Evolutionary conservation across 1,140 invertebrate species (phyloP), one percentile per base, ranked within the genome.

Genomic region (Drosophila ambigua): DNA sequence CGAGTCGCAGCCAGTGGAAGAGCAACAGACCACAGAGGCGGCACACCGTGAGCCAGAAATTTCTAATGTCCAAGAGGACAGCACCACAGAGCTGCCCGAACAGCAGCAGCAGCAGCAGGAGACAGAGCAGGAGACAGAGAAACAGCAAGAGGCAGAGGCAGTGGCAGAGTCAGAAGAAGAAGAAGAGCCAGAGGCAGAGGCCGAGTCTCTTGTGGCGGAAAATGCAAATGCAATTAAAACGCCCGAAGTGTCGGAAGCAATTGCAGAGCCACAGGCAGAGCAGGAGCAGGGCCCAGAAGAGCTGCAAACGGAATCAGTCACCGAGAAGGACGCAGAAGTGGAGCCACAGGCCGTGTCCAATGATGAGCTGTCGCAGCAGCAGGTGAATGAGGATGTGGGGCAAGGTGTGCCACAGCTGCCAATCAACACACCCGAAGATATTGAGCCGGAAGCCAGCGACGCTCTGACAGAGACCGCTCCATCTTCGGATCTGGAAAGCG

Each of bases 211-310:
- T 2, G 11, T 13, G 11, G 35, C 4, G 60, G 75, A 76, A 82
- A 81, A 81, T 81, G 78, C 72, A 82, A 90, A 90, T 84, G 81
- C 81, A 81, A 90, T 90, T 82, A 90, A 90, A 60, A 76, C 85
- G 78, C 80, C 83, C 59, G 83, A 88, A 88, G 83, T 90, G 75
- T 90, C 77, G 72, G 80, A 79, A 81, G 73, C 75, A 79, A 84
- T 84, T 72, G 74, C 52, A 52, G 61, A 78, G 67, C 67, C 74
- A 44, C 55, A 61, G 44, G 48, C 50, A 45, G 61, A 51, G 48
- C 28, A 20, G 59, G 20, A 20, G 20, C 20, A 20, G 20, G 78
- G 41, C 0, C 46, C 31, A 35, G 31, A 35, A 11, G 31, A 35
- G 9, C 31, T 11, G 8, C 9, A 35, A 11, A 11, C 31, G 9